Percentiles rank a stretch among this genome's conserved stretches.
Conservation (phyloP, 2,888 invertebrate species). For the Cataglyphis altisquamis region DNA sequence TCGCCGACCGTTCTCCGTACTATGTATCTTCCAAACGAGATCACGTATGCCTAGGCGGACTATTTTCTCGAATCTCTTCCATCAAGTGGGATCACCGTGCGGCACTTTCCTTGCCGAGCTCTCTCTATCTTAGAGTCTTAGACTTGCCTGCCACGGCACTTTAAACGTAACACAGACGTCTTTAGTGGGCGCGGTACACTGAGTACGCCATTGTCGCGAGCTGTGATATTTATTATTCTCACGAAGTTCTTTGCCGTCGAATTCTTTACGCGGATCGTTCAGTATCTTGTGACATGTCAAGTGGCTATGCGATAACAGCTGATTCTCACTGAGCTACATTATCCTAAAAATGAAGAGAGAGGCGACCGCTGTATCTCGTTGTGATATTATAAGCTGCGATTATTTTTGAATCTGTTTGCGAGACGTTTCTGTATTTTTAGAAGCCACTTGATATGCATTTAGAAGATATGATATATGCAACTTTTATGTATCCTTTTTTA, state of each 20-base stretch:
- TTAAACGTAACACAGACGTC: neutral
- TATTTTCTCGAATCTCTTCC: conserved; percentile 31
- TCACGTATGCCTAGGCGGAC: conserved; percentile 14
- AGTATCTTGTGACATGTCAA: neutral
- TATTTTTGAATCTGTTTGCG: neutral
- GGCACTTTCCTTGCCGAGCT: conserved; percentile 6
- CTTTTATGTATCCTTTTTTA: neutral
- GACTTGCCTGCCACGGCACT: neutral
- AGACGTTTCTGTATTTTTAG: neutral
- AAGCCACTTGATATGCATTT: neutral
- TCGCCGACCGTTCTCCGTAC: neutral
- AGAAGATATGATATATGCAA: neutral
- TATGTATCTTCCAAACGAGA: conserved; percentile 24
- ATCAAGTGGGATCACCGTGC: conserved; percentile 21
- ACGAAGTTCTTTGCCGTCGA: neutral
- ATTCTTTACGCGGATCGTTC: neutral
- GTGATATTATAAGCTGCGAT: neutral
- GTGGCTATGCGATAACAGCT: neutral
- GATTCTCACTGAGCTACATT: neutral
- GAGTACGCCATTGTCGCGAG: neutral
- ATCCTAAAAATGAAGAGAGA: neutral
- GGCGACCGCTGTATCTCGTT: neutral
- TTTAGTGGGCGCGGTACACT: neutral
- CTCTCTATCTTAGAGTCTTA: neutral
- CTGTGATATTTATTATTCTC: neutral